These are phyloP conservation scores for Notechis scutatus DNA, from an alignment of 2,113 vertebrate species.

Conservation along the genomic window DNA sequence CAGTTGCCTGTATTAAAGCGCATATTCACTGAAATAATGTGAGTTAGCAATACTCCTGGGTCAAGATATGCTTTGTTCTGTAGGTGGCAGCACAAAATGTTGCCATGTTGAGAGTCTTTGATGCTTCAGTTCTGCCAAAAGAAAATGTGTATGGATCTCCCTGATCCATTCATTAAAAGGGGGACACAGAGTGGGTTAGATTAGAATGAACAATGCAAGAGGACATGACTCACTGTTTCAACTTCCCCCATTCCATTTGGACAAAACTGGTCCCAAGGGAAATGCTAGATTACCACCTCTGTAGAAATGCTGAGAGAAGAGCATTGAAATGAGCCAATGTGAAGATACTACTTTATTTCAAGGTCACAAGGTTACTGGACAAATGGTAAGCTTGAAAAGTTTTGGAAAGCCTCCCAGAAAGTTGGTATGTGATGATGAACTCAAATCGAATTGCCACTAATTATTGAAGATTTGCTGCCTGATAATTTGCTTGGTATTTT, in stretches of 20 bases:
- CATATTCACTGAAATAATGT: neutral
- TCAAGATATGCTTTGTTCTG: neutral
- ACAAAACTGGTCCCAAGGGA: neutral
- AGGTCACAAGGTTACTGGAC: neutral
- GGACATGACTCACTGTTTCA: neutral
- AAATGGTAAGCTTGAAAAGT: neutral
- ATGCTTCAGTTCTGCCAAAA: neutral
- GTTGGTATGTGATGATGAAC: neutral
- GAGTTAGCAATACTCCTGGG: neutral
- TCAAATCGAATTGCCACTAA: neutral
- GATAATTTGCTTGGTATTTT: neutral
- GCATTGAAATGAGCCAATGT: neutral
- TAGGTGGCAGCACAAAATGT: neutral
- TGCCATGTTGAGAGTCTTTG: neutral
- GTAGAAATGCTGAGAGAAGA: neutral
- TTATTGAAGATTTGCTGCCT: neutral
- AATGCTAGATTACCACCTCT: neutral
- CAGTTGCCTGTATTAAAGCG: neutral
- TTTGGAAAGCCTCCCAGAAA: neutral
- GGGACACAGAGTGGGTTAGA: neutral
- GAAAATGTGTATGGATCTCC: neutral
- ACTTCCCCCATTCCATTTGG: neutral
- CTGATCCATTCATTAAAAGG: neutral
- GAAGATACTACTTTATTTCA: neutral
- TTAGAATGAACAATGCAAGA: neutral